Evolutionary conservation across 2,888 invertebrate genomes (phyloP).

Genomic region (Phalangium opilio): DNA sequence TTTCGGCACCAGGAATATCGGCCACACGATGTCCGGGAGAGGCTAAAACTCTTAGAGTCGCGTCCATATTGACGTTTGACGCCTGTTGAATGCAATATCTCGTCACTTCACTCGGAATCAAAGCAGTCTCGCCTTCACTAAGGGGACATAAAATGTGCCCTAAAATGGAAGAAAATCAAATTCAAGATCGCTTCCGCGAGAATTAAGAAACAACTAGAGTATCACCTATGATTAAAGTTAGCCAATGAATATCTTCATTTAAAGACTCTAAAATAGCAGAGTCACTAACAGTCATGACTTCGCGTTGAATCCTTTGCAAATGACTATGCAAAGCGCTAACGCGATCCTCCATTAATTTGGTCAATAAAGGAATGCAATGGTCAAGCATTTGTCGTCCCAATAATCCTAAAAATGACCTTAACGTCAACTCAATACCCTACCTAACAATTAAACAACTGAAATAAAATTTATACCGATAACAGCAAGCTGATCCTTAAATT

Average conservation of each 20-base stretch:
- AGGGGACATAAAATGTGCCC: slow-evolving; percentile 53
- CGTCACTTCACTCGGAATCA: slow-evolving; percentile 50
- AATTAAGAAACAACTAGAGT: too few species aligned
- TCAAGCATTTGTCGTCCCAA: slow-evolving; percentile 34
- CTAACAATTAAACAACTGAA: too few species aligned
- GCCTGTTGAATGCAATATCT: slow-evolving; percentile 43
- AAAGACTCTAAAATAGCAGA: slow-evolving; percentile 36
- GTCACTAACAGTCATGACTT: slow-evolving; percentile 22
- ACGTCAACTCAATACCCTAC: too few species aligned
- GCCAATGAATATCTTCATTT: slow-evolving; percentile 83
- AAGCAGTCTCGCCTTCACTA: slow-evolving; percentile 46
- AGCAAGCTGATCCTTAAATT: slow-evolving; percentile 54
- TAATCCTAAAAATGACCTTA: slow-evolving; percentile 21
- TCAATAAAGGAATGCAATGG: slow-evolving; percentile 38
- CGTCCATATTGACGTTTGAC: slow-evolving; percentile 34
- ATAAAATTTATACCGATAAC: slow-evolving; percentile 41
- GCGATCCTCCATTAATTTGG: slow-evolving; percentile 48
- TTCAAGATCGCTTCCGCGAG: neutral
- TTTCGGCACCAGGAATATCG: slow-evolving; percentile 30
- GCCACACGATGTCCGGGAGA: slow-evolving; percentile 27
- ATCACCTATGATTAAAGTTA: slow-evolving; percentile 52
- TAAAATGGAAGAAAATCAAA: slow-evolving; percentile 16
- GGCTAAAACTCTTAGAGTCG: slow-evolving; percentile 28
- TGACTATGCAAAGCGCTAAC: slow-evolving; percentile 40
- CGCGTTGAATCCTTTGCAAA: slow-evolving; percentile 31